Evolutionary conservation across 2,888 invertebrate species (phyloP).

Genomic region (Noctua janthina): DNA sequence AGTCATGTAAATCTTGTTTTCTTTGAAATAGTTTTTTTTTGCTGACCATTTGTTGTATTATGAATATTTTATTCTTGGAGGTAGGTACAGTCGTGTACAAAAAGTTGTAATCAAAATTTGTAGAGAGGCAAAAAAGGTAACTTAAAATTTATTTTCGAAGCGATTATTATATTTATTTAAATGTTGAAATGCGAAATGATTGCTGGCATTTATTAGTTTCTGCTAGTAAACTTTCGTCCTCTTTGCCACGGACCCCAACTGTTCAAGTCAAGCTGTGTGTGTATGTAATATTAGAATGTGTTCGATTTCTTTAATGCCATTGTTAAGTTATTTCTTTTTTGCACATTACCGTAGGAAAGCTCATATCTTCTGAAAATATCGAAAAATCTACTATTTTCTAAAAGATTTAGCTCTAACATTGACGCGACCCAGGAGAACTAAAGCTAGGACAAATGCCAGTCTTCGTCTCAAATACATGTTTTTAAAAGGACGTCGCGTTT

Average conservation of each 20-base stretch:
- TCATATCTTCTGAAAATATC: neutral
- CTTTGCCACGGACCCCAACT: neutral
- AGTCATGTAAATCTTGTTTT: slow-evolving; percentile 1
- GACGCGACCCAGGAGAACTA: neutral
- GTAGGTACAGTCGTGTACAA: neutral
- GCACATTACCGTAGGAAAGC: neutral
- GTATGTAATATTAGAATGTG: neutral
- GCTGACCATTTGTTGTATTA: no score
- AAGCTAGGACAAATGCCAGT: slow-evolving; percentile 21
- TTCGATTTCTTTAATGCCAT: neutral
- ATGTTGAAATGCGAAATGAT: neutral
- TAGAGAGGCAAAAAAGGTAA: neutral
- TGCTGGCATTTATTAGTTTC: neutral
- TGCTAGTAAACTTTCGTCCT: neutral
- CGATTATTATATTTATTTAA: neutral
- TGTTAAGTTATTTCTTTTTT: neutral
- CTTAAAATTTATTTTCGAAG: neutral
- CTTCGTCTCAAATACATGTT: slow-evolving; percentile 22
- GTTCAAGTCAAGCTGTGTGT: neutral
- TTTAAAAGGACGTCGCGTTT: slow-evolving; percentile 48
- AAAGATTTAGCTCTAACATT: slow-evolving; percentile 13
- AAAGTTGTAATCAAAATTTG: neutral
- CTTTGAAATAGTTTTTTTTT: neutral
- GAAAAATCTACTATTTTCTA: neutral
- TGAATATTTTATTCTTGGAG: neutral